Evolutionary conservation across 2,797 vertebrate species (phyloP).

Genomic region (Chlorospingus flavigularis): DNA sequence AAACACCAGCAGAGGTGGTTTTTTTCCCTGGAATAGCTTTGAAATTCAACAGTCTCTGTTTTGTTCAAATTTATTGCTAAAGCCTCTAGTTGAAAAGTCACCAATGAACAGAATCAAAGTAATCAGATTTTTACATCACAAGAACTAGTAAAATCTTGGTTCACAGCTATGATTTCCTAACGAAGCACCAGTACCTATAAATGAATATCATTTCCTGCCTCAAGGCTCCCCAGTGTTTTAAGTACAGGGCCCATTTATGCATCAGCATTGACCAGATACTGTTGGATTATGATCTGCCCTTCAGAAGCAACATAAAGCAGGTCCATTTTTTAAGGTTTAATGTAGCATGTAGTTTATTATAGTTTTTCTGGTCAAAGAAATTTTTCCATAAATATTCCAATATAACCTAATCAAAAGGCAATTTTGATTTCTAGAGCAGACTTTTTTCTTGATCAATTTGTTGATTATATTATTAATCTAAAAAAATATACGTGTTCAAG

Average conservation of each 20-base stretch:
- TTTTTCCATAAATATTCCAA: slow-evolving; percentile 36
- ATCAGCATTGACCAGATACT: slow-evolving; percentile 32
- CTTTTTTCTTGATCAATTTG: background rate
- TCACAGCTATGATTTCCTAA: slow-evolving; percentile 56
- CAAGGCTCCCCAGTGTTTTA: slow-evolving; percentile 11
- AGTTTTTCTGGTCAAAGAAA: slow-evolving; percentile 8
- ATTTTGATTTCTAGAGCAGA: background rate
- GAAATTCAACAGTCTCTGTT: slow-evolving; percentile 54
- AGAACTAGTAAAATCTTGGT: slow-evolving; percentile 60
- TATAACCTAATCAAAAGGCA: slow-evolving; percentile 20
- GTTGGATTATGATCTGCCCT: slow-evolving; percentile 11
- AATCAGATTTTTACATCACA: slow-evolving; percentile 64
- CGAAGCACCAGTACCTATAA: slow-evolving; percentile 46
- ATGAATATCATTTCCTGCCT: slow-evolving; percentile 52
- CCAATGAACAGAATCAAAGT: slow-evolving; percentile 54
- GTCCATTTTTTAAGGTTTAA: slow-evolving; percentile 17
- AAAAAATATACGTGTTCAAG: background rate
- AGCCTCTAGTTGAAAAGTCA: slow-evolving; percentile 52
- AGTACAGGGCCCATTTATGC: background rate
- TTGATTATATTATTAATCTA: slow-evolving; percentile 6
- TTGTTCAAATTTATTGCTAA: slow-evolving; percentile 61
- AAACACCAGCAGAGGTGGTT: slow-evolving; percentile 39
- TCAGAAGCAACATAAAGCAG: background rate
- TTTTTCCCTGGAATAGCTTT: slow-evolving; percentile 57
- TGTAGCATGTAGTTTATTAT: slow-evolving; percentile 14